Evolutionary conservation across 2,113 vertebrate species (phyloP).

Genomic region (Bungarus multicinctus): DNA sequence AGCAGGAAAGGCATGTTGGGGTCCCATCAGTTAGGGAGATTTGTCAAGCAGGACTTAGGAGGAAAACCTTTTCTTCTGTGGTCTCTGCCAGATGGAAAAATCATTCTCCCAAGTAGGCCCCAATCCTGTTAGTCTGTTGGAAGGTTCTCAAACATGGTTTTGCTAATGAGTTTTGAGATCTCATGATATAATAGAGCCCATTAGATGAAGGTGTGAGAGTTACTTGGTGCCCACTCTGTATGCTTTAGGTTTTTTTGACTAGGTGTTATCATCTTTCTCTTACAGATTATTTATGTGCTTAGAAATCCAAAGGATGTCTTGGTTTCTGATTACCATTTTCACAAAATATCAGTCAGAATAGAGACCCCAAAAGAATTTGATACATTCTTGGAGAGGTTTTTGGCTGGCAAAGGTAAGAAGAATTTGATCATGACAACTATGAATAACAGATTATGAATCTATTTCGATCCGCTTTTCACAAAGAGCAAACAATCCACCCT

Average conservation of each 20-base stretch:
- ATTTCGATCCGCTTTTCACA: not conserved
- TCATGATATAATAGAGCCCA: not conserved
- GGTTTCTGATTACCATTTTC: conserved; percentile 72
- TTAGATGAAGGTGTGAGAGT: not conserved
- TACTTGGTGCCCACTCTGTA: not conserved
- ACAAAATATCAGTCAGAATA: rapidly evolving
- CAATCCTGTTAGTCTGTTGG: not conserved
- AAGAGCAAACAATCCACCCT: not conserved
- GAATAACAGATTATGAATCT: not conserved
- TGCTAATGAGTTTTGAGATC: not conserved
- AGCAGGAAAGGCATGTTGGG: not conserved
- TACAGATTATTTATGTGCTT: conserved; percentile 70
- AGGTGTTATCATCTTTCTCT: not conserved
- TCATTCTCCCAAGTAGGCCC: not conserved
- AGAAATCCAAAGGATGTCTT: conserved; percentile 76
- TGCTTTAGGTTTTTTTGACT: not conserved
- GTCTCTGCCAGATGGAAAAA: not conserved
- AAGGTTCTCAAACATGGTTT: not conserved
- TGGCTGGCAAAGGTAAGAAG: conserved; percentile 60
- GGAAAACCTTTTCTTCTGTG: not conserved
- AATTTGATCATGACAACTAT: not conserved
- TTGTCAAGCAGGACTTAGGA: not conserved
- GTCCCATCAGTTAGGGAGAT: not conserved
- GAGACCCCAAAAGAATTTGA: conserved; percentile 55
- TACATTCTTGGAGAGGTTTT: conserved; percentile 61